Evolutionary conservation across 2,797 vertebrate genomes (phyloP).

Genomic region (Malacoraja senta): DNA sequence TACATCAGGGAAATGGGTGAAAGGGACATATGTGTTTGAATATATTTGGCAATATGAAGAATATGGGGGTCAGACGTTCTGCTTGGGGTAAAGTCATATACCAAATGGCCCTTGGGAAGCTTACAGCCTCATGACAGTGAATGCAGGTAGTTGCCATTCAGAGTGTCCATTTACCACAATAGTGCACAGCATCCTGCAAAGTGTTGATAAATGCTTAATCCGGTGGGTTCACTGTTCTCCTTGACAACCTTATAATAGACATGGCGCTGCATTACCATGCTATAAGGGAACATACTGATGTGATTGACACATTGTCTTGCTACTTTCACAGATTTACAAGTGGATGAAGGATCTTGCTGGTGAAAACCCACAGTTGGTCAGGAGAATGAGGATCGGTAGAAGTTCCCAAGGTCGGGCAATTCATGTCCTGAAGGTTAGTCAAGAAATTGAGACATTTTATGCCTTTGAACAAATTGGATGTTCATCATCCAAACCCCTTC

Average conservation of each 20-base stretch:
- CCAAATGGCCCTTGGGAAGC: not conserved
- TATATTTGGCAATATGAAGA: not conserved
- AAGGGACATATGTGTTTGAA: not conserved
- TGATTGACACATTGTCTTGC: not conserved
- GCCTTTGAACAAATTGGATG: too few relatives aligned
- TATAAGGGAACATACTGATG: not conserved
- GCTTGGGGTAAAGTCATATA: not conserved
- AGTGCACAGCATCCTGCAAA: too few relatives aligned
- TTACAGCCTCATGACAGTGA: not conserved
- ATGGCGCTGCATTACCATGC: not conserved
- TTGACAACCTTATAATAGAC: too few relatives aligned
- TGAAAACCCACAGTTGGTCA: constrained; percentile 54
- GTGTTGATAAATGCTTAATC: not conserved
- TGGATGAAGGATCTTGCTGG: constrained; percentile 58
- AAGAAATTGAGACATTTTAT: not conserved
- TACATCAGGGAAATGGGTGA: not conserved
- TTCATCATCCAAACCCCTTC: too few relatives aligned
- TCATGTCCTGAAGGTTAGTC: constrained; percentile 58
- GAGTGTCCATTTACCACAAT: too few relatives aligned
- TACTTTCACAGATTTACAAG: constrained; percentile 57
- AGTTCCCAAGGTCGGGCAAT: constrained; percentile 60
- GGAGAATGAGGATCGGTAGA: constrained; percentile 55
- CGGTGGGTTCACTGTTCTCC: not conserved
- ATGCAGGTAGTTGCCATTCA: not conserved
- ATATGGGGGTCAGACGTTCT: not conserved